Percentiles rank a stretch among this genome's conserved stretches.
Evolutionary conservation across 1,140 invertebrate genomes (phyloP).

Genomic region (Pinna nobilis): DNA sequence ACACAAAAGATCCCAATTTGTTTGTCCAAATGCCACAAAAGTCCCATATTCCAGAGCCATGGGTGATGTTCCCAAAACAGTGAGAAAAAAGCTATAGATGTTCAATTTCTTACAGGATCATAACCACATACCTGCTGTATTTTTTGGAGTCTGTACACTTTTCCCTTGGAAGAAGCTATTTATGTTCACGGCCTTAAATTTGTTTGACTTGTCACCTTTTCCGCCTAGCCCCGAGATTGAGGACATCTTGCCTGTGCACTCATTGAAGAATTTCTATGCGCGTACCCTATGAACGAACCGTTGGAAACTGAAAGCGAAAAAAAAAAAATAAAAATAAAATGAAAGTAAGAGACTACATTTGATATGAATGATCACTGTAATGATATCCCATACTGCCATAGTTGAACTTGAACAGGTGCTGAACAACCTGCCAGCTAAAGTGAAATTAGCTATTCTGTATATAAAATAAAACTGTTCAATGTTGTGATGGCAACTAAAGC

Average conservation of each 20-base stretch:
- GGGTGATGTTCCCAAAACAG: no score
- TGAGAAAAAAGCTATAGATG: no score
- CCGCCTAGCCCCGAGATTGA: constrained; percentile 86
- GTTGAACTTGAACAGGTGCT: neutral
- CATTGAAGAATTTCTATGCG: constrained; percentile 77
- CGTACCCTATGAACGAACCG: constrained; percentile 78
- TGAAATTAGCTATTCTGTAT: neutral
- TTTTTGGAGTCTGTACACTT: constrained; percentile 76
- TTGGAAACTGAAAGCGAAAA: constrained; percentile 76
- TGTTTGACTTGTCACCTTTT: constrained; percentile 95
- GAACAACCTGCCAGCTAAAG: neutral
- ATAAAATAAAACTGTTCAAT: neutral
- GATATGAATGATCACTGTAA: neutral
- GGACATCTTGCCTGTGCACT: constrained; percentile 91
- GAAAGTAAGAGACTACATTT: no score
- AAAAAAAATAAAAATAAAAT: constrained; percentile 8
- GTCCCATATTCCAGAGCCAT: no score
- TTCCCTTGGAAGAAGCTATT: constrained; percentile 95
- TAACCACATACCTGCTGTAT: constrained; percentile 45
- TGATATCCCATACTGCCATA: neutral
- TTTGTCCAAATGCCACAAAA: no score
- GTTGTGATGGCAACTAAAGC: no score
- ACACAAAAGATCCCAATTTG: no score
- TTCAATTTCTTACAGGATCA: no score
- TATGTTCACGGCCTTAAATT: constrained; percentile 97